Base-by-base conservation (phyloP, 2,113 vertebrate species). In the Rhinopomastus cyanomelas region DNA sequence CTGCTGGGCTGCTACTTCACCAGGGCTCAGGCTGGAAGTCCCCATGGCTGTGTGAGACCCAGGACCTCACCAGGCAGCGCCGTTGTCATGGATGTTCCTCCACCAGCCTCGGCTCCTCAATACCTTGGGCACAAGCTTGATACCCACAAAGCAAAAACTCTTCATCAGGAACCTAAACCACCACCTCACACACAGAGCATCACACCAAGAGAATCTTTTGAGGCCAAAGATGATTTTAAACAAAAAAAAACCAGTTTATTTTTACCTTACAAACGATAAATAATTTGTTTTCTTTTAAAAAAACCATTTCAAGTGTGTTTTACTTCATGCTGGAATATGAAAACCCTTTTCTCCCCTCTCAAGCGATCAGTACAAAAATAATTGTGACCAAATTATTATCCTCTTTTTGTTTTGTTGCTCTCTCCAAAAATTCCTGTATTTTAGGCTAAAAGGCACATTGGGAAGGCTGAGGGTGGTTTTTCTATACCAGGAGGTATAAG, bases 221-320 rank as follows among this genome's bases (percentile, higher is more conserved):
- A 89, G 14, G 29, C 29, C 42, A 73, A 29, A 5, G 51, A 51
- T 84, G 80, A 62, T 84, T 93, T 59, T 27, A 91, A 96, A n/a
- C n/a, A 92, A 52, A 88, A 94, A 89, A 42, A 97, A 95, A 85
- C 91, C 95, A 46, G 92, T 98, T 97, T 98, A 98, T 98, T 98
- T 42, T 97, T 86, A 94, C 95, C 75, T 97, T 97, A 98, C 95
- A 97, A 97, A 97, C 44, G 97, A 98, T 98, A 98, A 98, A 98
- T 98, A 97, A 96, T 97, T 97, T 95, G 65, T 36, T 93, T 20
- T 62, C 29, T 42, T 91, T 55, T 69, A 53, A 90, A 73, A 87
- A 77, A 93, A 94, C 94, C 48, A 97, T 96, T 89, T 98, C 97
- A 97, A 96, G 94, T 96, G 95, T 97, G 77, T 86, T 79, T 78